Evolutionary conservation across 2,888 invertebrate genomes (phyloP), one percentile per base, ranked within the genome.

Genomic region (Carterocephalus palaemon): DNA sequence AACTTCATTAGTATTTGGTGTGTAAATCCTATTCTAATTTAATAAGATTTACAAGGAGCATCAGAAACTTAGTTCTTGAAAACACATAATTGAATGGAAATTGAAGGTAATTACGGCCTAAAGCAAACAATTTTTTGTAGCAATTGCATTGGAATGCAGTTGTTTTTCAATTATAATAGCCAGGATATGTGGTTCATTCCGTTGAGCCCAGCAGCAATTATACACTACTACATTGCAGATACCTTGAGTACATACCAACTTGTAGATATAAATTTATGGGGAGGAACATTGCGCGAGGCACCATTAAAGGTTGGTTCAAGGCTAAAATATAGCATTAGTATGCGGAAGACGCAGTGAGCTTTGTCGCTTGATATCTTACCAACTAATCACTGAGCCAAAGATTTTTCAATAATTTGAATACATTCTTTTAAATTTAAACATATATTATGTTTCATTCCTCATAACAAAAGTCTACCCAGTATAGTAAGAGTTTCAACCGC

Each of bases 251-350:
- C 6, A 10, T 10, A 26, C 12, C 7, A 26, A 26, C 13, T 7
- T 13, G 7, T 12, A 12, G 7, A 39, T 33, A 23, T 12, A 28
- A 36, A 24, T 34, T 36, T 31, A 47, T 28, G 42, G 28, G 26
- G 12, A 10, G 28, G 19, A 13, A 20, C n/a, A 7, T 36, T 13
- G 12, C 16, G 49, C 49, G 54, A 39, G 17, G 19, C 17, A 36
- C 34, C 19, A 22, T 37, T 17, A 31, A 47, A 15, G 50, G 51
- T 47, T 34, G 46, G 58, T 68, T 75, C 75, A 80, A 81, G 78
- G 78, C 61, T 61, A 72, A 65, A 64, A n/a, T n/a, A n/a, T n/a
- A 62, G 58, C 64, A 81, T 83, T 79, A 68, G 70, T 82, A 82
- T 83, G 79, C 81, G 68, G 69, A 69, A 68, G 65, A 64, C 67